Conservation (phyloP, 2,797 vertebrate species). For the Brachyalestes nurse region DNA sequence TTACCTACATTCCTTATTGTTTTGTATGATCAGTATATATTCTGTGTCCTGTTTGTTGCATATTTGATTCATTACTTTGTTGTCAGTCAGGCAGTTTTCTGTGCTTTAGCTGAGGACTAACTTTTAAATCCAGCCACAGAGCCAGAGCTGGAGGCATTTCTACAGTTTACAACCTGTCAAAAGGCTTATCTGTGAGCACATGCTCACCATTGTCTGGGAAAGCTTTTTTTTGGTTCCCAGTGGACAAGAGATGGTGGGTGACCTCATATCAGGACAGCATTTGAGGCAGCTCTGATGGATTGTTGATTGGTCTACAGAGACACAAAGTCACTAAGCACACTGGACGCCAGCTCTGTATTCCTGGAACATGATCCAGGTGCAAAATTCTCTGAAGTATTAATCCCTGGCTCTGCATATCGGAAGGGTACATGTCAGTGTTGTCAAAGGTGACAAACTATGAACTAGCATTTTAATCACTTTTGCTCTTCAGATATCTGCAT, state of each 20-base stretch:
- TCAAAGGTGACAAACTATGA: neutral
- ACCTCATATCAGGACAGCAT: neutral
- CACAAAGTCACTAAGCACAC: slow-evolving; percentile 8
- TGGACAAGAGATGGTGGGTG: neutral
- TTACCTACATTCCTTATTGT: too few relatives aligned
- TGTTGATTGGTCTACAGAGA: neutral
- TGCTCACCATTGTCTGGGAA: slow-evolving; percentile 6
- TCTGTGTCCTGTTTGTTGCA: neutral
- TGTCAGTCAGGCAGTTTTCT: neutral
- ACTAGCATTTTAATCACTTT: neutral
- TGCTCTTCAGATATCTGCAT: neutral
- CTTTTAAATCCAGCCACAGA: slow-evolving; percentile 20
- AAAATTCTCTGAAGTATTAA: slow-evolving; percentile 28
- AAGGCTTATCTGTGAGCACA: slow-evolving; percentile 18
- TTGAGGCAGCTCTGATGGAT: neutral
- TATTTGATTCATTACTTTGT: neutral
- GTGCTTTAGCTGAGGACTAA: slow-evolving; percentile 3
- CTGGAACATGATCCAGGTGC: slow-evolving; percentile 26
- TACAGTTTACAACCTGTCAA: slow-evolving; percentile 31
- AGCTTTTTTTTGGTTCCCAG: slow-evolving; percentile 5
- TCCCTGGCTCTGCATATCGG: neutral
- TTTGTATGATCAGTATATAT: neutral
- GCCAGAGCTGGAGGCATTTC: slow-evolving; percentile 25
- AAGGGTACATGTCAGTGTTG: neutral
- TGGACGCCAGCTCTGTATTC: slow-evolving; percentile 8